Evolutionary conservation across 2,113 vertebrate species (phyloP).

Genomic region (Rallus limicola): DNA sequence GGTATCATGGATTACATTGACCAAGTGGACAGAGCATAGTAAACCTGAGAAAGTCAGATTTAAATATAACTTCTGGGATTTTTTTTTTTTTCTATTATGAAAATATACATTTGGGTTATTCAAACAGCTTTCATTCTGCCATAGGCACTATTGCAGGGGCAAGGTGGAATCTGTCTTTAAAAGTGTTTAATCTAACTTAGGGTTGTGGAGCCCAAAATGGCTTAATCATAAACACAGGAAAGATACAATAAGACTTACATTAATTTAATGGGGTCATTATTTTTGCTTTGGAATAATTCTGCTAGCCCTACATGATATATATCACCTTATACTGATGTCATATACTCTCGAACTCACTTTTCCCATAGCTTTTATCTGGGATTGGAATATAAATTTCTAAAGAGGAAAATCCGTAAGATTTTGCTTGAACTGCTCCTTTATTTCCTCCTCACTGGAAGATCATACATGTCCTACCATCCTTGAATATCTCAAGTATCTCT

Average conservation of each 20-base stretch:
- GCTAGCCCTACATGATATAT: not conserved
- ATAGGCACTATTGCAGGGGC: not conserved
- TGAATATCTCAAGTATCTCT: not conserved
- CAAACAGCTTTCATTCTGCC: not conserved
- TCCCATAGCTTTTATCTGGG: not conserved
- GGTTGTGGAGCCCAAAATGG: not conserved
- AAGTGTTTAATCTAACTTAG: not conserved
- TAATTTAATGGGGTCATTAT: not conserved
- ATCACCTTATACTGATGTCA: not conserved
- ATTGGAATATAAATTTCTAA: not conserved
- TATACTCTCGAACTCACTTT: not conserved
- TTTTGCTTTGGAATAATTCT: not conserved
- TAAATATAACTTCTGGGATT: rapidly evolving
- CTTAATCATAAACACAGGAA: not conserved
- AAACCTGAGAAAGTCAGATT: not conserved
- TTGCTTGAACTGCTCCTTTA: not conserved
- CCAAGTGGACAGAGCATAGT: not conserved
- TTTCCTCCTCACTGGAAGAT: not conserved
- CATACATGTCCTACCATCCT: rapidly evolving
- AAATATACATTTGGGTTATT: not conserved
- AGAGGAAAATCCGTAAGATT: not conserved
- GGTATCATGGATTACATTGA: not conserved
- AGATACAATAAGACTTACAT: not conserved
- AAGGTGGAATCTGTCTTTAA: not conserved
- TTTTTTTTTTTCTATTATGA: not conserved